Evolutionary conservation across 1,140 invertebrate species (phyloP).

Genomic region (Drosophila erecta): DNA sequence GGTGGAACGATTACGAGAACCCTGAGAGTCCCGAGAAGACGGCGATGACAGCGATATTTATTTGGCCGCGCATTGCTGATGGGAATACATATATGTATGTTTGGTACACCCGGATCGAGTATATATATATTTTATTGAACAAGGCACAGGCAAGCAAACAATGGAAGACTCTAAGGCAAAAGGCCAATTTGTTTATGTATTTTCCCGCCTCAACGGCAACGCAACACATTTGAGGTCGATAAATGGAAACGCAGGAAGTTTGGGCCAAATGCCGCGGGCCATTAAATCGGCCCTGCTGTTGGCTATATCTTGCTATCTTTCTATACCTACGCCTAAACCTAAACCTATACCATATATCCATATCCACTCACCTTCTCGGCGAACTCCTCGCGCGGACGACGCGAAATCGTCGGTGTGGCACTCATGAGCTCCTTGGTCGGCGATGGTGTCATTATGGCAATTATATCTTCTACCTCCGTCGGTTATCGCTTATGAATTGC

Average conservation of each 20-base stretch:
- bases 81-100: slow-evolving; percentile 4
- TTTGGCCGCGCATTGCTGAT: slow-evolving; percentile 38
- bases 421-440: slow-evolving; percentile 80
- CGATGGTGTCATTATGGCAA: slow-evolving; percentile 71
- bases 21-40: slow-evolving; percentile 17
- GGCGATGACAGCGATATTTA: slow-evolving; percentile 46
- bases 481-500: slow-evolving; percentile 27
- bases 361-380: slow-evolving; percentile 74
- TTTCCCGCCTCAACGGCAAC: slow-evolving; percentile 29
- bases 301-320: background rate
- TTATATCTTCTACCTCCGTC: slow-evolving; percentile 23
- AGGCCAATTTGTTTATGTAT: slow-evolving; percentile 64
- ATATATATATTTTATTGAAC: slow-evolving; percentile 52
- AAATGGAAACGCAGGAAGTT: slow-evolving; percentile 70
- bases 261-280: slow-evolving; percentile 41
- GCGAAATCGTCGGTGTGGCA: slow-evolving; percentile 70
- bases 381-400: slow-evolving; percentile 79
- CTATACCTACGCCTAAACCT: too few relatives aligned
- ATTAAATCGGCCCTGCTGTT: slow-evolving; percentile 11
- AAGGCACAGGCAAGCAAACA: slow-evolving; percentile 61
- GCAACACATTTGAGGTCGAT: slow-evolving; percentile 65
- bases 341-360: too few relatives aligned
- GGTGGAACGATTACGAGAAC: slow-evolving; percentile 33
- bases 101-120: slow-evolving; percentile 15
- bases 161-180: slow-evolving; percentile 41